A percentile compares a stretch with the other conserved stretches of the same genome.
Conservation (phyloP, 2,113 vertebrate species). For the Microcebus murinus region DNA sequence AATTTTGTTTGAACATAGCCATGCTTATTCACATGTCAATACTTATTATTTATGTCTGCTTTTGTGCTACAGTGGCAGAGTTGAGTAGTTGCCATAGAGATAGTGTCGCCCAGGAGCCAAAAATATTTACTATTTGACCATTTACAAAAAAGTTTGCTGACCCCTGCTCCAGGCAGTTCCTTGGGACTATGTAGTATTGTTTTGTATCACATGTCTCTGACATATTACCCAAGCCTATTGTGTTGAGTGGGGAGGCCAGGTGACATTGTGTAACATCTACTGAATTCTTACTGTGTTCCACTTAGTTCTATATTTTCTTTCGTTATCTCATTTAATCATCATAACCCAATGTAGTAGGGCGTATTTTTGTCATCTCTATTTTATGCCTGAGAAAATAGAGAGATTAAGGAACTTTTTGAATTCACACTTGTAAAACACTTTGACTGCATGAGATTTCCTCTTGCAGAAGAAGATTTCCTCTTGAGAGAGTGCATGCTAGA, state of each 20-base stretch:
- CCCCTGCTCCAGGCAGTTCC: neutral
- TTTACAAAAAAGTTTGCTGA: neutral
- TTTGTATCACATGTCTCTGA: neutral
- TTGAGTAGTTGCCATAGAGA: neutral
- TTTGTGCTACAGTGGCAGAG: neutral
- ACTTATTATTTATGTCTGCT: neutral
- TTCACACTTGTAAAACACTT: neutral
- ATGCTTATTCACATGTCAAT: neutral
- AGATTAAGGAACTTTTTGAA: neutral
- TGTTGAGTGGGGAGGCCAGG: neutral
- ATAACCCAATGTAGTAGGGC: neutral
- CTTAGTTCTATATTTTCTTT: neutral
- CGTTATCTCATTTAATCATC: neutral
- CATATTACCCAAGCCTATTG: neutral
- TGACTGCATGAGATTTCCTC: neutral
- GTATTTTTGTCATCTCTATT: neutral
- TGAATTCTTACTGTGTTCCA: neutral
- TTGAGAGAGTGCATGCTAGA: neutral
- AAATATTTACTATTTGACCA: neutral
- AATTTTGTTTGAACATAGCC: neutral
- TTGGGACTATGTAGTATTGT: neutral
- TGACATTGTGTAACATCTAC: neutral
- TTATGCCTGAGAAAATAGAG: neutral
- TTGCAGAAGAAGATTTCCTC: too few species aligned
- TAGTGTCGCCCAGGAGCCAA: neutral